Evolutionary conservation across 2,113 vertebrate genomes (phyloP), one percentile per base, ranked within the genome.

Genomic region (Amphiprion percula): DNA sequence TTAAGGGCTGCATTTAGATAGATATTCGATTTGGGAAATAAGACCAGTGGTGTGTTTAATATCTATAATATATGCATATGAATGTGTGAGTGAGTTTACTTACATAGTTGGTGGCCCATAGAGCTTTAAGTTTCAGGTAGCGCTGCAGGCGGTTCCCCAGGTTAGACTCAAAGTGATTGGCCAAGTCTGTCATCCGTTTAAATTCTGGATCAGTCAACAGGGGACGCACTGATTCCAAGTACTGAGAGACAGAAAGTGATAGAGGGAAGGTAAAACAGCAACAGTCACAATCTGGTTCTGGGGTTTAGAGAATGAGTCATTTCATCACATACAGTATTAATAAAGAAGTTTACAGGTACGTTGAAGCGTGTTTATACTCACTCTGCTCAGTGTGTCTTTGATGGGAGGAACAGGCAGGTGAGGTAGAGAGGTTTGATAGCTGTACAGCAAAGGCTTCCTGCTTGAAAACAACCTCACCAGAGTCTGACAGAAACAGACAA

Each of bases 31-130:
- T 14, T 15, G 41, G 12, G 15, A 15, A 15, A 44, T 4, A 2
- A 15, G 41, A 12, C 41, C 41, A 14, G 4, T 15, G 10, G 11
- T 44, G 41, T 15, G 41, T 44, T 12, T 14, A 14, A 8, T 44
- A 37, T 37, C 9, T 37, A 37, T 10, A 37, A 9, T 10, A 37
- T 10, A 37, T 10, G 33, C 33, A 10, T 44, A 12, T 10, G 30
- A 2, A 16, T 10, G 15, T 41, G 60, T 49, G 26, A 12, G 6
- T 53, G 19, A 11, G 24, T 23, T 21, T 10, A 95, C 96, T 93
- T 82, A 97, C 96, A 7, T 97, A 98, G 84, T 98, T 98, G 59
- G 95, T 90, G 19, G 96, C 95, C 95, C 96, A 98, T 85, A 97
- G 95, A 55, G 96, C 95, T 87, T 98, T 98, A 30, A 97, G 94